Base-by-base conservation (phyloP, 2,113 vertebrate species). In the Xyliphius kryptos region DNA sequence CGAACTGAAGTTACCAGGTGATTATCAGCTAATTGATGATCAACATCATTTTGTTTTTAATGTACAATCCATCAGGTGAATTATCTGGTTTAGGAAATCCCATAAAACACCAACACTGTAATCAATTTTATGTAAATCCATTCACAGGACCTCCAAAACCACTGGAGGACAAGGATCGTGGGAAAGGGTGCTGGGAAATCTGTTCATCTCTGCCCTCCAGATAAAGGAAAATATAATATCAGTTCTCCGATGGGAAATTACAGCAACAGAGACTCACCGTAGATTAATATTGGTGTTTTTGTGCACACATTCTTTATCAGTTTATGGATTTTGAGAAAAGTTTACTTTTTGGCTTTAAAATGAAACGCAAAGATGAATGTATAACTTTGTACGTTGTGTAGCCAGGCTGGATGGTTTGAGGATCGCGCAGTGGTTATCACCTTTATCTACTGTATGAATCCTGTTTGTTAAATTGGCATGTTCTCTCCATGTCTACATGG, bases 181-280 rank as follows among this genome's bases (percentile, higher is more conserved):
- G 40, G 13, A 12, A 41, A 41, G 40, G 10, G 13, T 41, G 40
- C 40, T 41, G 40, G 13, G 9, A 41, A 41, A 41, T 41, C 40
- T 61, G 51, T 60, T 40, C 17, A 44, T 56, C 40, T 41, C n/a
- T 59, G 26, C 55, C 22, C 63, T 47, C 46, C 15, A 66, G 46
- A 71, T 66, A 44, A 66, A 51, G 47, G 57, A 50, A 71, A 66
- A 41, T 41, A 41, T 66, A 71, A 66, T 61, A 66, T 66, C 36
- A 13, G 37, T 12, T 44, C 48, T 50, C 51, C 63, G 16, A 50
- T 71, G 63, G 69, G 69, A 71, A 71, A 71, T 71, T 61, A 71
- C 50, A 48, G 37, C 63, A 54, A 46, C 41, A 66, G 69, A 10
- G 54, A 61, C 12, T 54, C 20, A 36, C 56, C 52, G 49, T 66